These are phyloP conservation scores for Heliconius charithonia DNA, from an alignment of 2,888 invertebrate species.

Conservation along the genomic window DNA sequence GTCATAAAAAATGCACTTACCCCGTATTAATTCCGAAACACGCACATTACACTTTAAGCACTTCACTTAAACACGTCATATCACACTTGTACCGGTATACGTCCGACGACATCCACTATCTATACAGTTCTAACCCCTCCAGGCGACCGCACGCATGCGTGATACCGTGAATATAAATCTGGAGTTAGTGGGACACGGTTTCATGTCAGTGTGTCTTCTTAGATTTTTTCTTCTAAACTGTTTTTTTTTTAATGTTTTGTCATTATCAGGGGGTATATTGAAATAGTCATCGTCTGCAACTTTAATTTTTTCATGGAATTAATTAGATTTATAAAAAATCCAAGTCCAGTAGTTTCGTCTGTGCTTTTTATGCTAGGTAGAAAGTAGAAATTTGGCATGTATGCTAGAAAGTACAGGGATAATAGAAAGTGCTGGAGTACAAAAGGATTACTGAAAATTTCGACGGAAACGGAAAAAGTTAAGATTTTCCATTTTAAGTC, in stretches of 20 bases:
- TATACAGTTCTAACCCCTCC: slow-evolving; percentile 43
- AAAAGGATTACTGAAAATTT: no score
- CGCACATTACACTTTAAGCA: slow-evolving; percentile 43
- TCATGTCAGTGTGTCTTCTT: slow-evolving; percentile 43
- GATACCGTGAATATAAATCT: slow-evolving; percentile 41
- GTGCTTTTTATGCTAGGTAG: no score
- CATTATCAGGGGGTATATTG: no score
- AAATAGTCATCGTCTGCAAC: no score
- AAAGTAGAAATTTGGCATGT: no score
- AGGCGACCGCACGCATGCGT: slow-evolving; percentile 43
- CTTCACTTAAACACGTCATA: slow-evolving; percentile 48
- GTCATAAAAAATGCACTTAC: slow-evolving; percentile 37
- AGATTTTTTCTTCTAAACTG: slow-evolving; percentile 23
- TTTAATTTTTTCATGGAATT: no score
- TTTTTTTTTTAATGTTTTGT: neutral
- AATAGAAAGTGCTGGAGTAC: no score
- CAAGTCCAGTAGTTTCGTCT: no score
- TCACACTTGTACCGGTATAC: slow-evolving; percentile 41
- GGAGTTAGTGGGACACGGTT: slow-evolving; percentile 43
- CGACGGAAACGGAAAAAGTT: no score
- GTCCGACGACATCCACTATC: slow-evolving; percentile 34
- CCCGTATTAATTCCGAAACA: slow-evolving; percentile 43
- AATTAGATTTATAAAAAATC: no score
- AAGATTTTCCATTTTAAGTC: no score
- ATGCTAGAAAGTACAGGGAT: no score